Conservation (phyloP, 1,140 invertebrate species). For the Polypedilum vanderplanki region DNA sequence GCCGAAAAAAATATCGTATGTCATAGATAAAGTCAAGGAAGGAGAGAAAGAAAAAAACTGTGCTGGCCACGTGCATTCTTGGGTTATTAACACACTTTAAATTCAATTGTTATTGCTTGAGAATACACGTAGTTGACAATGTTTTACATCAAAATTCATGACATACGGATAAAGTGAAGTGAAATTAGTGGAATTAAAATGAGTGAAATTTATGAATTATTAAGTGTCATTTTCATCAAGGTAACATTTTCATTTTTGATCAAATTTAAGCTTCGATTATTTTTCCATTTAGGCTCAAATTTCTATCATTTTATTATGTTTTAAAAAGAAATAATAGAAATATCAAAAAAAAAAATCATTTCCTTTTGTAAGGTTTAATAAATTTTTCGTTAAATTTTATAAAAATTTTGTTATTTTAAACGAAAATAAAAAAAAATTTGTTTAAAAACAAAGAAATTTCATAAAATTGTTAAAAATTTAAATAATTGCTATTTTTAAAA, state of each 20-base stretch:
- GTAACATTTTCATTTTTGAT: background rate
- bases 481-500: no score
- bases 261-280: background rate
- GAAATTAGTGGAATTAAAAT: background rate
- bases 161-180: background rate
- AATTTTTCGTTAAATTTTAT: no score
- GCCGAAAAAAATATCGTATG: background rate
- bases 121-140: constrained; percentile 92
- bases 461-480: no score
- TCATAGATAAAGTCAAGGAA: no score
- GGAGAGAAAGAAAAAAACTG: constrained; percentile 46
- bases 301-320: no score
- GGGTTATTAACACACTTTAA: constrained; percentile 86
- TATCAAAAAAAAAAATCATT: no score
- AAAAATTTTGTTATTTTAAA: no score
- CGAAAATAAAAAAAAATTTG: no score
- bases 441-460: no score
- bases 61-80: constrained; percentile 90
- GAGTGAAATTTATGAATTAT: background rate
- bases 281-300: constrained; percentile 1
- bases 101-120: constrained; percentile 91
- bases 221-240: background rate
- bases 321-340: no score
- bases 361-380: no score
- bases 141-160: constrained; percentile 23